A percentile compares a stretch with the other conserved stretches of the same genome.
These are phyloP conservation scores for Tetrao urogallus DNA, from an alignment of 2,113 vertebrate species.

Conservation along the genomic window DNA sequence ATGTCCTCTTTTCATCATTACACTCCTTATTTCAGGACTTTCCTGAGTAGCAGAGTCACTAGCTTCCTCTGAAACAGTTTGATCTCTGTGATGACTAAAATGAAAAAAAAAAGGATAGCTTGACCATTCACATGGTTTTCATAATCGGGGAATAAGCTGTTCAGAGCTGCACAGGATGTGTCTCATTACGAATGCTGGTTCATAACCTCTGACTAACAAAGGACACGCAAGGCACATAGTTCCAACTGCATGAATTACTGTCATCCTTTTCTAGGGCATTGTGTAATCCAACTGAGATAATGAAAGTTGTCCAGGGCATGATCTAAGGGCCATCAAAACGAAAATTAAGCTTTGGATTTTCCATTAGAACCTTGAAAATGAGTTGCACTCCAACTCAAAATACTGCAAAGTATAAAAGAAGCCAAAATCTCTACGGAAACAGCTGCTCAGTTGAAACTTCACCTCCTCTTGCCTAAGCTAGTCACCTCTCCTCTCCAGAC, in stretches of 20 bases:
- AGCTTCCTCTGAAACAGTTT: background rate
- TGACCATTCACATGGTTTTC: constrained; percentile 38
- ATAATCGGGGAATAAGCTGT: constrained; percentile 36
- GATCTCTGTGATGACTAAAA: background rate
- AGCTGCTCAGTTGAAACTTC: background rate
- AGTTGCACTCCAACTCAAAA: background rate
- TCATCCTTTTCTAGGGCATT: constrained; percentile 51
- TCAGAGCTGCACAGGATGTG: constrained; percentile 50
- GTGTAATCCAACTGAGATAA: constrained; percentile 51
- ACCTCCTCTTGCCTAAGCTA: background rate
- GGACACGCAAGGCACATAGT: background rate
- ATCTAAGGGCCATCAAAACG: constrained; percentile 7
- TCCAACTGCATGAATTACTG: constrained; percentile 47
- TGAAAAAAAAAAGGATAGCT: background rate
- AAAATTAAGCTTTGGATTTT: background rate
- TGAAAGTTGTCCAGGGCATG: background rate
- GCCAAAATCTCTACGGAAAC: constrained; percentile 3
- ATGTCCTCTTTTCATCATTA: background rate
- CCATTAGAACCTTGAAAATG: constrained; percentile 6
- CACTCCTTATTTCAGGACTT: background rate
- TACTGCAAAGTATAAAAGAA: background rate
- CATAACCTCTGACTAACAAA: constrained; percentile 49
- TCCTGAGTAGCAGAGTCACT: background rate
- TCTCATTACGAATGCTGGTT: constrained; percentile 46
- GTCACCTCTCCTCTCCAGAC: background rate